Evolutionary conservation across 2,888 invertebrate species (phyloP).

Genomic region (Venusia cambrica): DNA sequence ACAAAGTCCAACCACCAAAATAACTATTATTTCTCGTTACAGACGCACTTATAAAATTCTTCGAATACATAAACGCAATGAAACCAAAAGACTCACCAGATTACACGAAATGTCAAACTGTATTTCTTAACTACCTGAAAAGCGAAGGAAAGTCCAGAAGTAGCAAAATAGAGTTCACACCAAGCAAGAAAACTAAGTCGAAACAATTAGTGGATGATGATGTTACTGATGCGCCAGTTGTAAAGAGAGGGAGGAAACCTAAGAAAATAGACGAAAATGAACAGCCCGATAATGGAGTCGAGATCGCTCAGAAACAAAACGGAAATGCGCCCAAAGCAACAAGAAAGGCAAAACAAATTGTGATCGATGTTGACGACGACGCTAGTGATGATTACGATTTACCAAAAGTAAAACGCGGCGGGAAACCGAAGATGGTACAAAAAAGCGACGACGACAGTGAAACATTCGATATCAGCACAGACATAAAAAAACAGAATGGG

Average conservation of each 20-base stretch:
- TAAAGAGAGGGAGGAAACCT: slow-evolving; percentile 29
- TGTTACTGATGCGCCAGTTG: slow-evolving; percentile 24
- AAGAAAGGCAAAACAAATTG: no score
- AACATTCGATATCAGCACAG: no score
- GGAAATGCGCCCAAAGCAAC: slow-evolving; percentile 24
- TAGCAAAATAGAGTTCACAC: slow-evolving; percentile 82
- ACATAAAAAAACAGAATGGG: no score
- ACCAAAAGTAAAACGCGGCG: no score
- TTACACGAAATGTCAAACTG: slow-evolving; percentile 85
- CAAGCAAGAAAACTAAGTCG: slow-evolving; percentile 34
- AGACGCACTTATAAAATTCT: slow-evolving; percentile 83
- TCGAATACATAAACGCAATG: slow-evolving; percentile 85
- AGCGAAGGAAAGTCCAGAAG: slow-evolving; percentile 77
- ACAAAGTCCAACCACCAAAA: no score
- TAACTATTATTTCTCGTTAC: slow-evolving; percentile 53
- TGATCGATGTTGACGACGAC: no score
- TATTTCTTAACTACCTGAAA: slow-evolving; percentile 85
- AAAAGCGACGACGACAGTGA: no score
- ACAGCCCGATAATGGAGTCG: slow-evolving; percentile 5
- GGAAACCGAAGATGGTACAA: no score
- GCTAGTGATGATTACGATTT: no score
- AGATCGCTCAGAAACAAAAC: slow-evolving; percentile 6
- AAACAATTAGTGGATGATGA: slow-evolving; percentile 37
- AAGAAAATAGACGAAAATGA: slow-evolving; percentile 26
- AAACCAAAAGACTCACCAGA: slow-evolving; percentile 87